Conservation (phyloP, 2,113 vertebrate species). For the Corythornis vintsioides region DNA sequence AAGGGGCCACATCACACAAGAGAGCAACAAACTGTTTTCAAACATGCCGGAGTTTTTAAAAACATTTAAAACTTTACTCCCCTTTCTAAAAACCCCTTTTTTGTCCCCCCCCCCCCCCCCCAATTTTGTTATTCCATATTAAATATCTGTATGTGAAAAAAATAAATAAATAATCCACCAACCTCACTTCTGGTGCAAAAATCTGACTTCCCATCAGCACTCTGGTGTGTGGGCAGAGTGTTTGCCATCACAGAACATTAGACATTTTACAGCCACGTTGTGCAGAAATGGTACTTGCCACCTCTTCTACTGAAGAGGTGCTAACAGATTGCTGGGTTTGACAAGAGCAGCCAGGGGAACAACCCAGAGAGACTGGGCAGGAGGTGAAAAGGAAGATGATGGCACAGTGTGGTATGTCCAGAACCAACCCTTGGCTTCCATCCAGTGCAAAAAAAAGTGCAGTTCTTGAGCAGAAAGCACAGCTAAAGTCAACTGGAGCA, state of each 20-base stretch:
- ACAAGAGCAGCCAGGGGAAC: neutral
- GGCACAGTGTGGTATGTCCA: neutral
- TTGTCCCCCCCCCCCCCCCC: too few species aligned
- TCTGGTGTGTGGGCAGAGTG: constrained; percentile 42
- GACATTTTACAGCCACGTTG: constrained; percentile 11
- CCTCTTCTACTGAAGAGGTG: neutral
- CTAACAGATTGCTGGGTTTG: neutral
- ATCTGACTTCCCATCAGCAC: constrained; percentile 10
- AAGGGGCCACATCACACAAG: too few species aligned
- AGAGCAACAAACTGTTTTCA: too few species aligned
- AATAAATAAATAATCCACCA: neutral
- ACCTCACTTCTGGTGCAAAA: constrained; percentile 20
- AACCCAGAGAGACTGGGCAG: neutral
- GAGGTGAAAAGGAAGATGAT: neutral
- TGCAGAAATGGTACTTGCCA: neutral
- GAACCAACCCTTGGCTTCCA: neutral
- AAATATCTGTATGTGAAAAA: too few species aligned
- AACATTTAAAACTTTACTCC: too few species aligned
- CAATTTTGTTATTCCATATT: too few species aligned
- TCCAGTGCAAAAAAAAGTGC: too few species aligned
- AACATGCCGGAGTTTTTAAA: too few species aligned
- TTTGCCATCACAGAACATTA: constrained; percentile 44
- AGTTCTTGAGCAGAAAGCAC: neutral
- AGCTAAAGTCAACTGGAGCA: neutral
- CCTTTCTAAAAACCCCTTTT: too few species aligned